Conservation (phyloP, 2,113 vertebrate genomes). For the Halcyon senegalensis region DNA sequence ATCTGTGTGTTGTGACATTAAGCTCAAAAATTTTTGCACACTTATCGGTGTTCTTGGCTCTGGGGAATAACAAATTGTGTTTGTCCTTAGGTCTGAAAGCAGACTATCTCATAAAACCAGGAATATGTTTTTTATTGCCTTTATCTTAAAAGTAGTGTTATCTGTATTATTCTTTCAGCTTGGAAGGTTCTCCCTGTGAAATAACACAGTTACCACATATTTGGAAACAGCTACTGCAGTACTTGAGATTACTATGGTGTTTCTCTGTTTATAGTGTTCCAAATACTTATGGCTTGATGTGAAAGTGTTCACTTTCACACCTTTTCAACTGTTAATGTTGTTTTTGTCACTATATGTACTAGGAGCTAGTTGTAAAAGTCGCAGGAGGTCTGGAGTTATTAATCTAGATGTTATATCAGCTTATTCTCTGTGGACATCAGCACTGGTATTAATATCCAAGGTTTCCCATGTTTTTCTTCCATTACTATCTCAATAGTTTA, state of each 20-base stretch:
- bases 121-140: not conserved
- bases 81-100: not conserved
- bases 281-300: not conserved
- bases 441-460: not conserved
- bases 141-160: not conserved
- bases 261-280: not conserved
- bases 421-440: not conserved
- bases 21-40: not conserved
- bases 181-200: not conserved
- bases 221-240: not conserved
- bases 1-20: not conserved
- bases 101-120: not conserved
- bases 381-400: not conserved
- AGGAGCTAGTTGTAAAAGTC: not conserved
- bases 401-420: accelerated
- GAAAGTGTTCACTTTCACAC: not conserved
- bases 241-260: not conserved
- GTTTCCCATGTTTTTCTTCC: not conserved
- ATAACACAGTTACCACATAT: not conserved
- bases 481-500: not conserved
- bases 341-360: not conserved
- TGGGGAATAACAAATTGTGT: not conserved
- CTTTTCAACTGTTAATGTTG: not conserved
- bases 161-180: not conserved
- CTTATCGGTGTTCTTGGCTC: not conserved